Evolutionary conservation across 1,140 invertebrate species (phyloP).

Genomic region (Adelges cooleyi): DNA sequence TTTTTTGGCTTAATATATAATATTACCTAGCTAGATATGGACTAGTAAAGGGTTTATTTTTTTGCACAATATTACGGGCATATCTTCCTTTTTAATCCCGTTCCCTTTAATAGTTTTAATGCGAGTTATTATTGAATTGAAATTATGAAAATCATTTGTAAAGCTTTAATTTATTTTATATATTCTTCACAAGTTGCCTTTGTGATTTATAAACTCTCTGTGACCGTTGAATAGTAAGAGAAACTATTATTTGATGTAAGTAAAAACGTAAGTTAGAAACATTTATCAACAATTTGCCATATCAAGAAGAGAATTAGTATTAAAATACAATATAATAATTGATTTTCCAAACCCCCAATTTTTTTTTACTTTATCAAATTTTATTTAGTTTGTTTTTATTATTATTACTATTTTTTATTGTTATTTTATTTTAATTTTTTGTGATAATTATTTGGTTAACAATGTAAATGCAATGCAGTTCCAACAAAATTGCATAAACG

Average conservation of each 20-base stretch:
- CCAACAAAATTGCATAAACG: conserved; percentile 4
- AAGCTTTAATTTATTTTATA: too few species aligned
- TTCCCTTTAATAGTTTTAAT: neutral
- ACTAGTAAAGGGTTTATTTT: neutral
- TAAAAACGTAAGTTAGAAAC: too few species aligned
- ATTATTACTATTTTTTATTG: conserved; percentile 12
- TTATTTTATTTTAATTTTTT: conserved; percentile 18
- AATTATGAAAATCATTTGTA: too few species aligned
- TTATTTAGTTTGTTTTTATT: conserved; percentile 15
- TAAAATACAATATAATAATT: conserved; percentile 16
- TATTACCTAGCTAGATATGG: neutral
- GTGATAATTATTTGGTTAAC: conserved; percentile 9
- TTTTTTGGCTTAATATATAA: too few species aligned
- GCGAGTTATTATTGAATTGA: too few species aligned
- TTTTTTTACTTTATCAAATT: neutral
- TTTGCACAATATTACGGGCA: neutral
- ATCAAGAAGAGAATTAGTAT: conserved; percentile 6
- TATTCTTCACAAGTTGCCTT: too few species aligned
- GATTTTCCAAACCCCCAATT: conserved; percentile 1
- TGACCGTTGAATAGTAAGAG: too few species aligned
- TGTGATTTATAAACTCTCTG: too few species aligned
- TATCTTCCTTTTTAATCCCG: neutral
- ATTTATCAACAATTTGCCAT: conserved; percentile 27
- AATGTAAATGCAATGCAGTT: neutral
- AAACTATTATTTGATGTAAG: too few species aligned